Base-by-base conservation (phyloP, 1,140 invertebrate species). In the Cotesia chilonis region DNA sequence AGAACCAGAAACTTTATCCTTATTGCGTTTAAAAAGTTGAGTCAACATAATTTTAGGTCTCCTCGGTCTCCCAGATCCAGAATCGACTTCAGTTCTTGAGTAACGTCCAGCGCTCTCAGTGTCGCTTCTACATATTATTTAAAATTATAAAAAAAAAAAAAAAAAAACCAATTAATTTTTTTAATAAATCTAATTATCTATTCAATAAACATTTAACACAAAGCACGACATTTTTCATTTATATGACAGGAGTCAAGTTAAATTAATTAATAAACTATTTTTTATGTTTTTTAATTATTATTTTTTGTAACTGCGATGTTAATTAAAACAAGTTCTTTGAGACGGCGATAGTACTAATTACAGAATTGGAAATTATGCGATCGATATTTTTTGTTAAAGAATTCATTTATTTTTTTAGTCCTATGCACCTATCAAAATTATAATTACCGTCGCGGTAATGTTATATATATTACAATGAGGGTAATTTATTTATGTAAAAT, bases 51-150 rank as follows among this genome's bases (percentile, higher is more conserved):
- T 78, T 66, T 79, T 85, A 4, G 84, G 79, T 73, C 80, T 85
- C 38, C 77, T 76, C 71, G 75, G 74, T 28, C 73, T 71, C 14
- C 70, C 74, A n/a, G 78, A 77, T 57, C 79, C 76, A 73, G 79
- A 77, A 37, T 88, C 86, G 3, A 85, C 82, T 74, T 87, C 85
- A 35, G 76, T 85, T 67, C 83, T 85, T 10, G 86, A 87, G 75
- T 85, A 87, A 57, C 81, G 82, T 17, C 85, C 86, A n/a, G 86
- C 84, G 65, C 86, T 87, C 70, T 88, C 86, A 4, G 87, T 88
- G 70, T 88, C 86, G 68, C 85, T 88, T 82, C 87, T 85, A 72
- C 35, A 72, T 59, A 35, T 65, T 17, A 12, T 65, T 14, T 37
- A 12, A 35, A 47, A 57, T 60, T 70, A 55, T 51, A n/a, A 9